Base-by-base conservation (phyloP, 1,140 invertebrate species). In the Heliconius hermathena region DNA sequence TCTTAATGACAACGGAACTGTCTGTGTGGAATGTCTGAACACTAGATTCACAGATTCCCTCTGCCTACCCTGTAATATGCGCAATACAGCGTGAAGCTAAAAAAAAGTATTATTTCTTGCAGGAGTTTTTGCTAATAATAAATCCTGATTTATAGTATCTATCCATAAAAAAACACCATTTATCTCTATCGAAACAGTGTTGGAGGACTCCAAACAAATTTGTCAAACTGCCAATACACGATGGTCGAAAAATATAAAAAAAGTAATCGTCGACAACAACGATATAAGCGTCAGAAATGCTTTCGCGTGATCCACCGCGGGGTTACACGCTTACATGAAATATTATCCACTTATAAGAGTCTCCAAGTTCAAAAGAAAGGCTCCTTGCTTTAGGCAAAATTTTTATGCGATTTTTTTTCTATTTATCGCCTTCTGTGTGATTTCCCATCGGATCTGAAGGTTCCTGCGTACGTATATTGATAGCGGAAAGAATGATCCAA, bases 341-440 rank as follows among this genome's bases (percentile, higher is more conserved):
- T 77, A 77, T 72, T 71, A 77, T 77, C 76, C 76, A 77, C 76
- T 77, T 77, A 77, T 38, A 77, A 73, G 18, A 77, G 70, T 46
- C 66, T 77, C 76, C 52, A 54, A 77, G 66, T 77, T 77, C 71
- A 76, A 70, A 76, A 66, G 74, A 76, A 70, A 46, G 20, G 20
- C 26, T 22, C 54, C 76, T n/a, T 54, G 78, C 49, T 72, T 76
- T 66, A 52, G 74, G 46, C 77, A 60, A 79, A 66, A 79, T 82
- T 82, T 79, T 57, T 66, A 74, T 77, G 74, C 20, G 73, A 57
- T 20, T 46, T 75, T 60, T 82, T 74, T 79, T 49, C 72, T 73
- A 80, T 76, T 80, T 82, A 78, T 80, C 79, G 75, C 71, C 72
- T 70, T 18, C 26, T 71, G 70, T 54, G 70, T 80, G 78, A 82